Evolutionary conservation across 2,797 vertebrate genomes (phyloP).

Genomic region (Halcyon chelicuti): DNA sequence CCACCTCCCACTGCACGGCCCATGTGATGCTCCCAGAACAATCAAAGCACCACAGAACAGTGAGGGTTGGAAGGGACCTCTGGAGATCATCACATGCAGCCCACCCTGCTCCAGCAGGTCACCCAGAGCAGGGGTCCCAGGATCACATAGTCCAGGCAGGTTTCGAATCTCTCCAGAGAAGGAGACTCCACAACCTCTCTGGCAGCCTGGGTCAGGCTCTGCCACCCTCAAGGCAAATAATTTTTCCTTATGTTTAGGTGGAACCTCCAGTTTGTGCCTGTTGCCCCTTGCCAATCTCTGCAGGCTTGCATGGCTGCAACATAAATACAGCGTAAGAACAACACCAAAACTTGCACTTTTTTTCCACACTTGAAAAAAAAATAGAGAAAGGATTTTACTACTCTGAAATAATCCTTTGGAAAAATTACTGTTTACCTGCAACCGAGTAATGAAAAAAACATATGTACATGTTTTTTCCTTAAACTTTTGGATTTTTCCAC

Average conservation of each 20-base stretch:
- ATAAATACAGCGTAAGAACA: neutral
- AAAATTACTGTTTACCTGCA: neutral
- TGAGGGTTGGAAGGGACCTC: no score
- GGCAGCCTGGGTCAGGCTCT: neutral
- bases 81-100: neutral
- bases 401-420: neutral
- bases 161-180: neutral
- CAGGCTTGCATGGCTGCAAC: no score
- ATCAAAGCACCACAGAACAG: neutral
- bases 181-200: no score
- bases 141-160: neutral
- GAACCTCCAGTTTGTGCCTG: neutral
- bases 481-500: neutral
- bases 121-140: neutral
- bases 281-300: neutral
- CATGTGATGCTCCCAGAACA: accelerated
- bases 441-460: neutral
- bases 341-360: neutral
- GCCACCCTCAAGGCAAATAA: neutral
- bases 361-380: neutral
- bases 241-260: neutral
- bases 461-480: neutral
- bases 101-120: neutral
- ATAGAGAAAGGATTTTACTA: neutral
- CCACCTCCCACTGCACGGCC: accelerated